These are phyloP conservation scores for Habroteleia sp. DNA, from an alignment of 2,888 invertebrate species.

Conservation along the genomic window DNA sequence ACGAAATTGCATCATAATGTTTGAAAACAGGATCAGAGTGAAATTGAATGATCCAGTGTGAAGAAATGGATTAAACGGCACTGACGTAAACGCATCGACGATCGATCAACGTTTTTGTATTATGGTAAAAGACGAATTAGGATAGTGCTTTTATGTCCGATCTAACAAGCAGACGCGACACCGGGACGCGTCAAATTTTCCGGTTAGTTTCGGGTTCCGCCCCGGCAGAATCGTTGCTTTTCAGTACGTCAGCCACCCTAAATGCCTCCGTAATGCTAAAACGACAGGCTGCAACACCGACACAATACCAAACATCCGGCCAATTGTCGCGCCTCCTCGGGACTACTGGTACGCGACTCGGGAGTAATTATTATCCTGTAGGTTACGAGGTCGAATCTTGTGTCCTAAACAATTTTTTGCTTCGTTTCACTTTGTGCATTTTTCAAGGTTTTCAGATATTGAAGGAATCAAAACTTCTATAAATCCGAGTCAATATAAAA, in stretches of 20 bases:
- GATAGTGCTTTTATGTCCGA: slow-evolving; percentile 55
- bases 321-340: slow-evolving; percentile 77
- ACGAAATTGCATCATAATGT: slow-evolving; percentile 14
- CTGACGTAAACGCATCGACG: slow-evolving; percentile 50
- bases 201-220: slow-evolving; percentile 67
- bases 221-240: slow-evolving; percentile 64
- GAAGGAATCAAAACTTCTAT: slow-evolving; percentile 49
- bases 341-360: slow-evolving; percentile 58
- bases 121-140: slow-evolving; percentile 51
- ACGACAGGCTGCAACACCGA: slow-evolving; percentile 64
- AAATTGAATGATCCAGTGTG: slow-evolving; percentile 32
- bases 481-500: slow-evolving; percentile 48
- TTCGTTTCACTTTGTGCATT: slow-evolving; percentile 35
- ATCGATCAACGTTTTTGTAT: slow-evolving; percentile 48
- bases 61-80: slow-evolving; percentile 20
- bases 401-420: slow-evolving; percentile 48
- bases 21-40: slow-evolving; percentile 4
- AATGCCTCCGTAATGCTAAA: slow-evolving; percentile 63
- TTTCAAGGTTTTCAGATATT: slow-evolving; percentile 14
- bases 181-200: slow-evolving; percentile 66
- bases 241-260: slow-evolving; percentile 64
- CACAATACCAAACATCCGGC: slow-evolving; percentile 79
- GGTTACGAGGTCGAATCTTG: slow-evolving; percentile 66
- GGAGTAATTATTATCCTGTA: slow-evolving; percentile 65
- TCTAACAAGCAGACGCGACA: slow-evolving; percentile 57